These are phyloP conservation scores for Oopsacas minuta DNA, from an alignment of 37 sponge, comb jelly and placozoan species.

Conservation along the genomic window DNA sequence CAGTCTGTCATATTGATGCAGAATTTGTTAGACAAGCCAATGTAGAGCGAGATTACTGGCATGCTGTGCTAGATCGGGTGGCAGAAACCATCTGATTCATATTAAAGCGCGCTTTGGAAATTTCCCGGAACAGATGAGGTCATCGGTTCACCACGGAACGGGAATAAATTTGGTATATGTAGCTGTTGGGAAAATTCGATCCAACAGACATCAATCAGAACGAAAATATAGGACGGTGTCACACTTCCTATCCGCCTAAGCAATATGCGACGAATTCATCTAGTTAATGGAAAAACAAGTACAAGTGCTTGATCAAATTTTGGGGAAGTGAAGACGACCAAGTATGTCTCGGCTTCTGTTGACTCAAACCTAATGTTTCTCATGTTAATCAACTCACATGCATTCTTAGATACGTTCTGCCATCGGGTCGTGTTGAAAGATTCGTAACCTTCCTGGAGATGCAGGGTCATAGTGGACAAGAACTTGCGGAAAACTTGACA, in stretches of 20 bases:
- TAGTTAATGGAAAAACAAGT: constrained; percentile 23
- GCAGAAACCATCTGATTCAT: constrained; percentile 17
- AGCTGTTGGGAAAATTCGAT: constrained; percentile 23
- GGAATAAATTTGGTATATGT: constrained; percentile 24
- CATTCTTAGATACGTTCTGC: constrained; percentile 23
- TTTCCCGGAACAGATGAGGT: constrained; percentile 24
- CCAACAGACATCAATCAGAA: constrained; percentile 21
- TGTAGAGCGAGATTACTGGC: constrained; percentile 22
- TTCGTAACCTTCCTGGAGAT: constrained; percentile 25
- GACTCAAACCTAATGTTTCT: constrained; percentile 25
- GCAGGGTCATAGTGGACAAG: constrained; percentile 23
- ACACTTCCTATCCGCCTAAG: constrained; percentile 20
- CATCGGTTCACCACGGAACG: constrained; percentile 20
- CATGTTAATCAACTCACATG: constrained; percentile 25
- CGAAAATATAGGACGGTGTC: constrained; percentile 24
- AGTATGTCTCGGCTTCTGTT: constrained; percentile 24
- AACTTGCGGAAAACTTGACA: constrained; percentile 4
- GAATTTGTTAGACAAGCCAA: constrained; percentile 12
- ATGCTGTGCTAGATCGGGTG: constrained; percentile 16
- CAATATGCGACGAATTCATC: constrained; percentile 24
- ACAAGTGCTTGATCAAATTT: constrained; percentile 13
- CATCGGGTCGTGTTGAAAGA: constrained; percentile 22
- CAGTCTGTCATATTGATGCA: constrained; percentile 14
- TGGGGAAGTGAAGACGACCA: constrained; percentile 16
- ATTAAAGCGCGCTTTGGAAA: constrained; percentile 16